Evolutionary conservation across 2,888 invertebrate genomes (phyloP), one percentile per base, ranked within the genome.

Genomic region (Dasysyrphus tricinctus): DNA sequence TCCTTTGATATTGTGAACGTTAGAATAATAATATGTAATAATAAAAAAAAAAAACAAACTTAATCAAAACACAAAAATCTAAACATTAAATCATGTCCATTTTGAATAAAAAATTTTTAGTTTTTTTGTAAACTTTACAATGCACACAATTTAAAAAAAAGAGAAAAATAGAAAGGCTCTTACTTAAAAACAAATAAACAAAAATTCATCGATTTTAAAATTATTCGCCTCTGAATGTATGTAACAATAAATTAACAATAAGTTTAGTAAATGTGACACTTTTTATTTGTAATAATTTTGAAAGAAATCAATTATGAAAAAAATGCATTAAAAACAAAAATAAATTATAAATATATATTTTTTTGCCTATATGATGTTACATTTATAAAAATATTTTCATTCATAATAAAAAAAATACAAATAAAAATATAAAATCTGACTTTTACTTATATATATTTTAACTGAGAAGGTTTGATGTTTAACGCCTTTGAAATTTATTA

Each of bases 351-450:
- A 80, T 57, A 80, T 80, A 84, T 74, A 56, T 63, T 67, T 78
- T 83, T 80, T 76, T 72, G 75, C 80, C 72, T 84, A 84, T 80
- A 84, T 51, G 75, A 84, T 83, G 80, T 83, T 75, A 83, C 57
- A 76, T 84, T 80, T 76, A 72, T 34, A 57, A 84, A 65, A 75
- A 80, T 80, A 84, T 84, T 84, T 84, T 80, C 84, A 84, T 80
- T 84, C 75, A 54, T 72, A 84, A 84, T 80, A 84, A 84, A 19
- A 80, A 6, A 63, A 14, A 16, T 9, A 5, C 19, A 44, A 51
- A 67, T 67, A 32, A 78, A 72, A 72, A 42, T 16, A 42, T 9
- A 19, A 16, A 1, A 56, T 12, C 1, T 29, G 24, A 42, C 34
- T 32, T n/a, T 56, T 1, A 12, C 19, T 49, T 37, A 14, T 49